A percentile compares a stretch with the other conserved stretches of the same genome.
phyloP scores from a whole-genome alignment of 2,113 vertebrate genomes.

The Scortum barcoo region DNA sequence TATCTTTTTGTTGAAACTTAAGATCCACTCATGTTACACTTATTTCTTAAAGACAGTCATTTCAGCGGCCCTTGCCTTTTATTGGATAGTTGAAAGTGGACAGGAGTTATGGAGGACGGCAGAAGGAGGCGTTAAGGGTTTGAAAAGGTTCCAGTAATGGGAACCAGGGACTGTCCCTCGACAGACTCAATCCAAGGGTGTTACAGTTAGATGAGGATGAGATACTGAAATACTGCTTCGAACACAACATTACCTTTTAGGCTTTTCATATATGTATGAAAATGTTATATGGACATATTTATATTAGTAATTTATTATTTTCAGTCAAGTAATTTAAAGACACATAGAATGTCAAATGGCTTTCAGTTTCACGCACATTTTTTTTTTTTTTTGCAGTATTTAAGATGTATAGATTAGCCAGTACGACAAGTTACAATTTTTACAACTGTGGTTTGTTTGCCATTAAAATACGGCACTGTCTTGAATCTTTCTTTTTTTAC shows the following conservation, averaged over 20 bases:
- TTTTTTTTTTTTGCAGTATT: background rate
- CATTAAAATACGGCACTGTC: background rate
- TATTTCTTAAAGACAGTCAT: background rate
- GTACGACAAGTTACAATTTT: no score
- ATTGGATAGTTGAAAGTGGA: background rate
- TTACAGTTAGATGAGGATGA: background rate
- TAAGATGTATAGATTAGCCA: background rate
- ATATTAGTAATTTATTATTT: background rate
- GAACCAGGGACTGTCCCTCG: background rate
- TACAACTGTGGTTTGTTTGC: background rate
- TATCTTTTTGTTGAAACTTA: background rate
- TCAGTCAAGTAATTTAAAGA: background rate
- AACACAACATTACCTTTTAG: background rate
- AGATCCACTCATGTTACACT: background rate
- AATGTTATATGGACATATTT: background rate
- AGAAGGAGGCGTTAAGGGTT: background rate
- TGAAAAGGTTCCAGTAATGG: background rate
- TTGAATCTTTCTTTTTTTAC: background rate
- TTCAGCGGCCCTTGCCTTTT: background rate
- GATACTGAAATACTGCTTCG: background rate
- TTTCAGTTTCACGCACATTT: background rate
- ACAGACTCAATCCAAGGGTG: background rate
- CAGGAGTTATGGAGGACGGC: background rate
- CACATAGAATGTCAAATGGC: background rate
- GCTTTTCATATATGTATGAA: background rate